Percentiles rank a stretch among this genome's conserved stretches.
These are phyloP conservation scores for Cataglyphis livida DNA, from an alignment of 2,888 invertebrate genomes.

Conservation along the genomic window DNA sequence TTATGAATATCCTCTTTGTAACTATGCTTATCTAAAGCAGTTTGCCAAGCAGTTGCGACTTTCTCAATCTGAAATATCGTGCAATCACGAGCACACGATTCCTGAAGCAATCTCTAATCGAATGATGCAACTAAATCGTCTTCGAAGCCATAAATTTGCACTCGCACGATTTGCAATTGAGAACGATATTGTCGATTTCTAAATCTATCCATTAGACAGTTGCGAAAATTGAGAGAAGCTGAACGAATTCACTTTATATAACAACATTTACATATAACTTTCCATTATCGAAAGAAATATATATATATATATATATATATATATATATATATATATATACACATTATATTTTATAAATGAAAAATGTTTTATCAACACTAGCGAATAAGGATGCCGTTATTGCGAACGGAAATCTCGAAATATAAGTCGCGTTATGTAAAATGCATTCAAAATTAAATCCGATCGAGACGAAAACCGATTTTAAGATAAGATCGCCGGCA, in stretches of 20 bases:
- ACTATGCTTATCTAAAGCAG: neutral
- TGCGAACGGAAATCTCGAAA: neutral
- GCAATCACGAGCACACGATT: neutral
- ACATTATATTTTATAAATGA: neutral
- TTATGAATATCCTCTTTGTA: neutral
- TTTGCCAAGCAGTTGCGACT: neutral
- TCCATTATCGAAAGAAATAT: neutral
- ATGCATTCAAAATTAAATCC: neutral
- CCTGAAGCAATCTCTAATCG: conserved; percentile 10
- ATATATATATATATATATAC: neutral
- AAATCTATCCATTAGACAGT: neutral
- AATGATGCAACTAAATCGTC: neutral
- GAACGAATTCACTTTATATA: neutral
- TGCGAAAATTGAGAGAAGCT: neutral
- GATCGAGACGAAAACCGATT: conserved; percentile 5
- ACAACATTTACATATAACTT: neutral
- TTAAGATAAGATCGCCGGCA: conserved; percentile 24
- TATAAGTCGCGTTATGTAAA: neutral
- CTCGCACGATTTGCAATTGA: neutral
- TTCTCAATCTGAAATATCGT: conserved; percentile 19
- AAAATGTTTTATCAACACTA: neutral
- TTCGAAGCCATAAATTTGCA: neutral
- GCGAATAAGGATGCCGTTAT: neutral
- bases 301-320: neutral
- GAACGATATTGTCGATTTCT: neutral